Base-by-base conservation (phyloP, 1,140 invertebrate genomes). In the Leptinotarsa defecta region DNA sequence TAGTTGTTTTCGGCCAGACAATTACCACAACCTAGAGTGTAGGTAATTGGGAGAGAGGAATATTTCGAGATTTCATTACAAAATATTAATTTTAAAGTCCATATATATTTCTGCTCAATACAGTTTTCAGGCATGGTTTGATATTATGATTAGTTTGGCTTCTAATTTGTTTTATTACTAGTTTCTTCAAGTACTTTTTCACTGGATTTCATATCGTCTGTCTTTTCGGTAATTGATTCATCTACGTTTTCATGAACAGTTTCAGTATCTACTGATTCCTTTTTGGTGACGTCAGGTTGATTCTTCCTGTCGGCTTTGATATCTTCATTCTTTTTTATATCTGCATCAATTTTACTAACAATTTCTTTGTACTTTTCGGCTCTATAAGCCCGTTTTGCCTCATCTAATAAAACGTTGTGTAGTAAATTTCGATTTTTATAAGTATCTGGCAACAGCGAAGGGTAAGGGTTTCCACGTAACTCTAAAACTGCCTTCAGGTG, bases 381-480 rank as follows among this genome's bases (percentile, higher is more conserved):
- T 76, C 84, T 84, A 76, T 91, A 92, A 76, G 92, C 91, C 83
- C 90, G 90, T 83, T 90, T 91, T n/a, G 92, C 92, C 80, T 92
- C 92, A 82, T 93, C 91, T 71, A 93, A 84, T 8, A 93, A 80
- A 22, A 93, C 87, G 85, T 93, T 93, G 81, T 93, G 92, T 73
- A 93, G 88, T n/a, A 92, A 84, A 83, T 88, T 88, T 78, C 88
- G 88, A 81, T 92, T 92, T 52, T 87, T 86, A 34, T 81, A 79
- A 61, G 85, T 85, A 82, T 90, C 89, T 13, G 87, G 87, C n/a
- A 83, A 76, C 27, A 93, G 82, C 5, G 88, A 80, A 49, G 92
- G 92, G 81, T 89, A 93, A 4, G 91, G 90, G 85, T 91, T 91
- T 85, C 94, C 94, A 88, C 89, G 89, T 4, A 97, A 86, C 88